Evolutionary conservation across 2,113 vertebrate species (phyloP).

Genomic region (Burhinus bistriatus): DNA sequence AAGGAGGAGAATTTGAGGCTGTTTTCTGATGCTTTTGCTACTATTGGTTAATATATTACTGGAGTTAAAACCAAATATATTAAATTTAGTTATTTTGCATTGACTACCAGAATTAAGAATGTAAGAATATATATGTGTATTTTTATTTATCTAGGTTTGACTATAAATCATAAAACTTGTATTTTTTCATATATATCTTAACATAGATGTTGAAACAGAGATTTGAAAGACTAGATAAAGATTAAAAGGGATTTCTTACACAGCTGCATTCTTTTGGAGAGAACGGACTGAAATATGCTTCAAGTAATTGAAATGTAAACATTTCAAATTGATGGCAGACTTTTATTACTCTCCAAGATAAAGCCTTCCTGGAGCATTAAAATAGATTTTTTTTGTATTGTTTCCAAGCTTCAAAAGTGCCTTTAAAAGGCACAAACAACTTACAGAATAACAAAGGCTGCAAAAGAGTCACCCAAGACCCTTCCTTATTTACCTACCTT

Average conservation of each 20-base stretch:
- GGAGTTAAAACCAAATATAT: not conserved
- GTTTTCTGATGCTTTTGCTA: not conserved
- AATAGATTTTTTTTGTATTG: conserved; percentile 45
- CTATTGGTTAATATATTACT: not conserved
- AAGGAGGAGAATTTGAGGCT: not conserved
- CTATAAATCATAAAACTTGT: not conserved
- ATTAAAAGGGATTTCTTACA: conserved; percentile 57
- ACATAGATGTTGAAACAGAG: conserved; percentile 36
- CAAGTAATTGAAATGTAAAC: conserved; percentile 81
- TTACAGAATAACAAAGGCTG: conserved; percentile 41
- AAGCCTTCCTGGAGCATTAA: conserved; percentile 68
- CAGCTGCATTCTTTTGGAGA: conserved; percentile 53
- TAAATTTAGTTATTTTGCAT: not conserved
- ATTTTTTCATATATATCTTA: not conserved
- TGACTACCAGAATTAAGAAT: not conserved
- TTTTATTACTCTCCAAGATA: conserved; percentile 76
- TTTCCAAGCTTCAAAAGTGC: conserved; percentile 58
- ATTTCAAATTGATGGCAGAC: conserved; percentile 76
- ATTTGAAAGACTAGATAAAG: conserved; percentile 68
- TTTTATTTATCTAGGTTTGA: not conserved
- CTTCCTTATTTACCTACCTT: conserved; percentile 17
- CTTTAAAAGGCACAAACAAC: conserved; percentile 49
- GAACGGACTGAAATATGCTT: conserved; percentile 71
- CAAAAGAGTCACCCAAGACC: not conserved
- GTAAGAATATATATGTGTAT: not conserved